Base-by-base conservation (phyloP, 2,113 vertebrate species). In the Oncorhynchus masou region DNA sequence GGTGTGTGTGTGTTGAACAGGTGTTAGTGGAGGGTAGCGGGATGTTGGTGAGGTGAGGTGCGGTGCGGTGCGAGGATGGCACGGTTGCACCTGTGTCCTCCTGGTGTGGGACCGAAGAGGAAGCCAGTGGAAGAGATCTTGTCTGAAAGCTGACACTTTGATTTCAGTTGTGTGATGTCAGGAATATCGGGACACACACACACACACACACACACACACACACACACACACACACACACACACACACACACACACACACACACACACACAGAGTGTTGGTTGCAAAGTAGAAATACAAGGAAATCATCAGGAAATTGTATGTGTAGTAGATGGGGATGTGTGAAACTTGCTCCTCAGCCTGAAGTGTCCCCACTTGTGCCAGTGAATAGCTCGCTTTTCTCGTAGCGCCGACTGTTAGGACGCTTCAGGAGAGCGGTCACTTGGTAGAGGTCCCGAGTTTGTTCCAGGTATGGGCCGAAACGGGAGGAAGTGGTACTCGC, bases 41-140 rank as follows among this genome's bases (percentile, higher is more conserved):
- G 72, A 54, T 7, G 73, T 68, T 67, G 73, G 73, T 75, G 78
- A 70, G 39, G 7, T 8, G 34, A 8, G 34, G 39, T 45, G 39
- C 9, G 39, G 39, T 45, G 39, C 2, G 9, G 39, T 11, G 9
- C 9, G 39, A 11, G 39, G 71, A 48, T 9, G 8, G 22, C 71
- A 74, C 34, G 54, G 27, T 69, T 65, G 86, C 91, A 92, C 86
- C 89, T 91, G 90, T 72, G 89, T 86, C 89, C 86, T 80, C 59
- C 65, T 69, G 70, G 34, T 22, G 0, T 3, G 74, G 57, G 69
- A 45, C 77, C 81, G 73, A 72, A 72, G 79, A 76, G 62, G 71
- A 82, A 84, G 60, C 60, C 64, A 84, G 79, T 79, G 80, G 83
- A 86, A 86, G 57, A 72, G 74, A 84, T 75, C 72, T 65, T 73